Evolutionary conservation across 2,797 vertebrate genomes (phyloP).

Genomic region (Oophaga sylvatica): DNA sequence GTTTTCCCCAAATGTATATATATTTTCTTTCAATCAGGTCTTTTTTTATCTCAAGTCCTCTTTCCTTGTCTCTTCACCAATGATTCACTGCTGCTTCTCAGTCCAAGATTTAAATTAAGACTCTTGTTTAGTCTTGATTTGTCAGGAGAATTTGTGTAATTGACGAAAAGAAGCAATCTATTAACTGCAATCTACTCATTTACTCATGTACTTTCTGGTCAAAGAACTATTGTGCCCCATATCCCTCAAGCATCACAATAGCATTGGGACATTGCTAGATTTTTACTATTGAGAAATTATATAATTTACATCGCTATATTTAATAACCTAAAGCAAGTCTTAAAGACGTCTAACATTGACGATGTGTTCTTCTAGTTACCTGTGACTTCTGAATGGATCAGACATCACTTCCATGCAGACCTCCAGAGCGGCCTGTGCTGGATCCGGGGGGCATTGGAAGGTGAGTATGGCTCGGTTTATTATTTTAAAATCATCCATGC

Average conservation of each 20-base stretch:
- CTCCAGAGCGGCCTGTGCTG: no score
- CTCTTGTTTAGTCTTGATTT: constrained; percentile 37
- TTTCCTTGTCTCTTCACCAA: constrained; percentile 56
- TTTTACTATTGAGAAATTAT: not conserved
- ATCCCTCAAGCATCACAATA: no score
- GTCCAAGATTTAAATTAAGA: constrained; percentile 41
- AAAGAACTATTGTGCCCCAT: not conserved
- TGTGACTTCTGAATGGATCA: no score
- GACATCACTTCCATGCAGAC: no score
- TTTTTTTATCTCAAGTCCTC: constrained; percentile 60
- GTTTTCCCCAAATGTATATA: constrained; percentile 62
- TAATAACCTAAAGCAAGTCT: no score
- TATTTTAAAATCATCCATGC: no score
- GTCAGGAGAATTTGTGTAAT: constrained; percentile 28
- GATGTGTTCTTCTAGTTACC: no score
- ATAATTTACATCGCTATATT: no score
- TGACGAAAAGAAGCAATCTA: constrained; percentile 22
- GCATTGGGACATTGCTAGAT: not conserved
- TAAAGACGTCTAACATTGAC: no score
- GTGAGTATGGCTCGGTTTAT: no score
- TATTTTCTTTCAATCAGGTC: constrained; percentile 55
- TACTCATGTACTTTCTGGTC: not conserved
- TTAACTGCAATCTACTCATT: not conserved
- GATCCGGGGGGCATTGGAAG: no score
- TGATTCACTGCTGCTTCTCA: constrained; percentile 48